Evolutionary conservation across 2,797 vertebrate species (phyloP), one percentile per base, ranked within the genome.

Genomic region (Melanotaenia pygmaea): DNA sequence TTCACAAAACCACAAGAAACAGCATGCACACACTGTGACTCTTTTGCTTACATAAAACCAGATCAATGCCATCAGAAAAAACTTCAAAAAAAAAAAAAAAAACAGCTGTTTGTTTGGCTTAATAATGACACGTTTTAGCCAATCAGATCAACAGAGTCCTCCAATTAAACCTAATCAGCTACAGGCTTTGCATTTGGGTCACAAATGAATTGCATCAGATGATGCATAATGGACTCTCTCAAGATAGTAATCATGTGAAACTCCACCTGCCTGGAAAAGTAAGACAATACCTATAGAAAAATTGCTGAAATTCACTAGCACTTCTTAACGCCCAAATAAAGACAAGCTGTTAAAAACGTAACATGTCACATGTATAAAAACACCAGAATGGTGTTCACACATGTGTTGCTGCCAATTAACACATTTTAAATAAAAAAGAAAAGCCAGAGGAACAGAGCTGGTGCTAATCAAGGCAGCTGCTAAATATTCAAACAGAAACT

Each of bases 11-110:
- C 18, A 8, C 20, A 50, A 22, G 20, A 50, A 50, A 50, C 50
- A 26, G 10, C 11, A 13, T 26, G 51, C 51, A 53, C 22, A 53
- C 50, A 53, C 5, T 53, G 50, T 26, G 22, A 12, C 13, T 24
- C 22, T 24, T 53, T 53, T 20, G 9, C 20, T 34, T 32, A 47
- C 40, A 67, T 20, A 34, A 30, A 67, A 59, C 54, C 66, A 67
- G 45, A 40, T 47, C 40, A n/a, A 16, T 24, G 14, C 3, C 26
- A 6, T 26, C 51, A 43, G 18, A 37, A 67, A 8, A 47, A 34
- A 45, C 43, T 37, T 10, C 0, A 10, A 37, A 37, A 37, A 37
- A 37, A 37, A 11, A 37, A 34, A 12, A 13, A 40, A 40, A 14
- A 40, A 40, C 3, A 40, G 4, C 38, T 6, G n/a, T 35, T 47